A percentile compares a stretch with the other conserved stretches of the same genome.
Evolutionary conservation across 1,140 invertebrate genomes (phyloP).

Genomic region (Formica exsecta): DNA sequence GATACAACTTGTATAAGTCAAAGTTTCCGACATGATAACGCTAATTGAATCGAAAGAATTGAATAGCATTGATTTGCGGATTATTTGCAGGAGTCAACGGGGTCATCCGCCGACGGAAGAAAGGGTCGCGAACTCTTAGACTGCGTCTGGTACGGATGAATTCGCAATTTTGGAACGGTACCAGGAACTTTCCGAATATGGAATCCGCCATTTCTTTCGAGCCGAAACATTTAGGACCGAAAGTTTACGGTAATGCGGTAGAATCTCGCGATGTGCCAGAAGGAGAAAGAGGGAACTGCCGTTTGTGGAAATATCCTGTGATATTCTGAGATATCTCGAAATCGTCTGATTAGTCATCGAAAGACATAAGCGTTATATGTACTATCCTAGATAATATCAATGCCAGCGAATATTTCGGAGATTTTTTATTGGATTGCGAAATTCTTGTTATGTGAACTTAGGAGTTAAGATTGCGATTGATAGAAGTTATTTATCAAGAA

Average conservation of each 20-base stretch:
- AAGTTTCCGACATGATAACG: constrained; percentile 6
- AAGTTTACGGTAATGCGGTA: constrained; percentile 51
- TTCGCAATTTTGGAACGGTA: constrained; percentile 71
- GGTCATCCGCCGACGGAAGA: constrained; percentile 61
- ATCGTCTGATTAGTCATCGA: neutral
- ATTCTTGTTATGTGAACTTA: neutral
- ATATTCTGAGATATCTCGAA: constrained; percentile 15
- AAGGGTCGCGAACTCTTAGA: constrained; percentile 74
- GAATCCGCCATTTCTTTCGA: constrained; percentile 40
- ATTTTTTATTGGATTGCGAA: neutral
- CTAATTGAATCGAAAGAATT: constrained; percentile 34
- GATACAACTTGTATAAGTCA: neutral
- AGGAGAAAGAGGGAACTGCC: neutral
- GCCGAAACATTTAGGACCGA: constrained; percentile 44
- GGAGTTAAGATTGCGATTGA: neutral
- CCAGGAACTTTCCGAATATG: constrained; percentile 64
- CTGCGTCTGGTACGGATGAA: constrained; percentile 68
- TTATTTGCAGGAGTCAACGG: constrained; percentile 64
- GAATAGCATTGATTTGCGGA: constrained; percentile 3
- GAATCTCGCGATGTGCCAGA: constrained; percentile 22
- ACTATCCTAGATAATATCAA: neutral
- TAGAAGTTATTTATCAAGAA: neutral
- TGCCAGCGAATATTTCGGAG: neutral
- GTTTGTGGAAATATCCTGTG: neutral
- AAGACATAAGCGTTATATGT: neutral